Evolutionary conservation across 2,797 vertebrate species (phyloP).

Genomic region (Periophthalmus magnuspinnatus): DNA sequence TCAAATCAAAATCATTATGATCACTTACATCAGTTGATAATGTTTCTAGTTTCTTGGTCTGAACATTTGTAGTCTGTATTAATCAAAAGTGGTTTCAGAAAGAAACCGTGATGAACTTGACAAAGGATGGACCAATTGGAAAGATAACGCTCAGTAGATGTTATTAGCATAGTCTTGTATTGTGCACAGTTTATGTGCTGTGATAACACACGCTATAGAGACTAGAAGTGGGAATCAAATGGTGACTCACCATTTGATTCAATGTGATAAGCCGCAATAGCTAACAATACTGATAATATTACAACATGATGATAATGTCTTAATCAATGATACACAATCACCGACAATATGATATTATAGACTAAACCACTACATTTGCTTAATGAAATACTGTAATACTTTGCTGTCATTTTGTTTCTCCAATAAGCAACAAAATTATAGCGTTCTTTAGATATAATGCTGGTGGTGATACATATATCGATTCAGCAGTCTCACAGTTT

Average conservation of each 20-base stretch:
- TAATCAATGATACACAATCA: neutral
- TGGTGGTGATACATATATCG: conserved; percentile 11
- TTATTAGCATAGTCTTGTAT: neutral
- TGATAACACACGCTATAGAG: neutral
- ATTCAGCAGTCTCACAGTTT: conserved; percentile 39
- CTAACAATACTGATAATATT: too few relatives aligned
- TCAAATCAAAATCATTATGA: too few relatives aligned
- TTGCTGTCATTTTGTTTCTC: neutral
- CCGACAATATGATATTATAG: neutral
- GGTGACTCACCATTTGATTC: neutral
- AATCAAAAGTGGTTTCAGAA: too few relatives aligned
- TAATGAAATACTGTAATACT: neutral
- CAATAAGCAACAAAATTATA: neutral
- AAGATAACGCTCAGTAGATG: neutral
- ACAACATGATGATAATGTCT: neutral
- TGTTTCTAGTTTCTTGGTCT: too few relatives aligned
- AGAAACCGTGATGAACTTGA: neutral
- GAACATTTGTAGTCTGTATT: neutral
- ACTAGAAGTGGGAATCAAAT: neutral
- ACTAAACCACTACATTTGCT: neutral
- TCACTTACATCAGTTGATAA: too few relatives aligned
- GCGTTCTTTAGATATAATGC: neutral
- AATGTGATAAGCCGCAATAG: neutral
- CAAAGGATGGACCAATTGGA: neutral
- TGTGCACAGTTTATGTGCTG: neutral